Evolutionary conservation across 2,113 vertebrate genomes (phyloP).

Genomic region (Boulengerochromis microlepis): DNA sequence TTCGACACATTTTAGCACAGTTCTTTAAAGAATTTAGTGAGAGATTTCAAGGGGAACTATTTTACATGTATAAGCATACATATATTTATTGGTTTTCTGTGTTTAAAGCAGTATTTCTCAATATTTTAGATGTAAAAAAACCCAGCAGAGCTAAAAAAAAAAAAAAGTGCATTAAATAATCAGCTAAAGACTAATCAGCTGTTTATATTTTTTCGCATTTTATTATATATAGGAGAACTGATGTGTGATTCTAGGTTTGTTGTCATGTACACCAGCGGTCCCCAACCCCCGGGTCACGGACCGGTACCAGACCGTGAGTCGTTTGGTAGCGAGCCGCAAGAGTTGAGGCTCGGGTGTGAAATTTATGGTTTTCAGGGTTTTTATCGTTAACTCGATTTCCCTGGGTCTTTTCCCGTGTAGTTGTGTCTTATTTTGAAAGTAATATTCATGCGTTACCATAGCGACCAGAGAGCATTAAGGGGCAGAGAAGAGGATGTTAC

Average conservation of each 20-base stretch:
- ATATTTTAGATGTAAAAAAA: neutral
- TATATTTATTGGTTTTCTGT: neutral
- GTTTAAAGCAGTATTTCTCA: neutral
- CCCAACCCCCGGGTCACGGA: fast-evolving
- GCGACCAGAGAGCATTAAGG: neutral
- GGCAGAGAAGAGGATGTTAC: neutral
- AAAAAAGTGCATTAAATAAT: neutral
- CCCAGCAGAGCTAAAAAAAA: neutral
- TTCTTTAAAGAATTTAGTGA: neutral
- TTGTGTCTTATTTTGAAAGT: neutral
- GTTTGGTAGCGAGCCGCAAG: neutral
- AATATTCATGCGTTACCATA: neutral
- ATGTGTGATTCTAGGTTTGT: neutral
- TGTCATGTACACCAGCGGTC: neutral
- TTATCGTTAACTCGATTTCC: neutral
- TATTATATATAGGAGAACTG: neutral
- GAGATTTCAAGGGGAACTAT: neutral
- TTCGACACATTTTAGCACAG: neutral
- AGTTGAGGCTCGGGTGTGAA: neutral
- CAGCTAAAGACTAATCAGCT: neutral
- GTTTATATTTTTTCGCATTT: neutral
- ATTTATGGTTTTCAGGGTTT: neutral
- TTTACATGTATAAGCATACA: neutral
- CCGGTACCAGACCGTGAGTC: neutral
- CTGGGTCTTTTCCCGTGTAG: neutral